Evolutionary conservation across 1,140 invertebrate species (phyloP).

Genomic region (Danaus plexippus): DNA sequence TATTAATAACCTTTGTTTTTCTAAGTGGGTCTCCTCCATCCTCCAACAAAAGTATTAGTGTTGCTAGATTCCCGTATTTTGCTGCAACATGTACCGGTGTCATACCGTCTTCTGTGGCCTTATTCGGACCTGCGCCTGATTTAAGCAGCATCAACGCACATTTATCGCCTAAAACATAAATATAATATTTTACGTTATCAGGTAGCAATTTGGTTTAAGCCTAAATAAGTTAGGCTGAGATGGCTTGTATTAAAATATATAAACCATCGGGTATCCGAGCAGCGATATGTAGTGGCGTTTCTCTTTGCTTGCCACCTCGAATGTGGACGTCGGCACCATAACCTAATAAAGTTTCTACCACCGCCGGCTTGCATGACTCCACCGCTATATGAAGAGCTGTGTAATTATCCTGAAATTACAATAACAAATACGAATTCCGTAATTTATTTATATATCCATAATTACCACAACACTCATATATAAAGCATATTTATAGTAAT

Average conservation of each 20-base stretch:
- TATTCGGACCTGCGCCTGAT: constrained; percentile 96
- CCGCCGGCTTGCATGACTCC: constrained; percentile 93
- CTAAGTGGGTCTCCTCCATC: constrained; percentile 92
- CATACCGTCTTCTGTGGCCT: constrained; percentile 92
- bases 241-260: constrained; percentile 2
- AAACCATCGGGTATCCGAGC: constrained; percentile 89
- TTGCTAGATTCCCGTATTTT: constrained; percentile 88
- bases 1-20: constrained; percentile 84
- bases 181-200: constrained; percentile 1
- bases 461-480: background rate
- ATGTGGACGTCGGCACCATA: constrained; percentile 98
- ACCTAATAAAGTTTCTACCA: constrained; percentile 96
- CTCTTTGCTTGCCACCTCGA: constrained; percentile 87
- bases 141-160: constrained; percentile 98
- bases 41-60: constrained; percentile 87
- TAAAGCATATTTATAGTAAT: background rate
- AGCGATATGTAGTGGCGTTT: constrained; percentile 97
- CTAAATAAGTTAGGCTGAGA: too few species aligned
- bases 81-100: constrained; percentile 95
- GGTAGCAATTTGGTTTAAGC: too few species aligned
- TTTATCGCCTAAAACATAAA: constrained; percentile 76
- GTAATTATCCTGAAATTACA: constrained; percentile 87
- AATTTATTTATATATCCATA: background rate
- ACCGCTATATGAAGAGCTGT: constrained; percentile 99
- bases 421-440: background rate